Percentiles rank a stretch among this genome's conserved stretches.
Evolutionary conservation across 1,140 invertebrate genomes (phyloP).

Genomic region (Hypothenemus hampei): DNA sequence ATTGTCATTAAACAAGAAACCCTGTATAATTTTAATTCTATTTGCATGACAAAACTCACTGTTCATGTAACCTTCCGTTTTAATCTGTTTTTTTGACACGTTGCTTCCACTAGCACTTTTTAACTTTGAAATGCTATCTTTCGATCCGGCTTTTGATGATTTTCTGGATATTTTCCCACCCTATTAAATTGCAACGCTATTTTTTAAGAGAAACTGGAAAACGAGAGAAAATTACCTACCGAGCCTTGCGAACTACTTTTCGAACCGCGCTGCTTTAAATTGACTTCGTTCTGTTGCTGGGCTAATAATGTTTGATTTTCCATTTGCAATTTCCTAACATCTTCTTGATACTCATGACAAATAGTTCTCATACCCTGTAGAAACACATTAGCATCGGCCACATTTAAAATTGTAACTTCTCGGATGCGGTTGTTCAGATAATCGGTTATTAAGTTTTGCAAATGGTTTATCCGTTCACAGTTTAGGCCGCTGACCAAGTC

Average conservation of each 20-base stretch:
- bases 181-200: background rate
- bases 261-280: constrained; percentile 6
- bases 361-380: constrained; percentile 32
- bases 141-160: constrained; percentile 10
- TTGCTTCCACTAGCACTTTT: constrained; percentile 1
- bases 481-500: constrained; percentile 31
- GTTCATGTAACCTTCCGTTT: background rate
- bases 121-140: constrained; percentile 13
- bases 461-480: constrained; percentile 26
- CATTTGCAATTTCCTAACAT: constrained; percentile 13
- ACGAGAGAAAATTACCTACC: no score
- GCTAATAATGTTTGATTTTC: constrained; percentile 16
- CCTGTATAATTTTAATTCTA: no score
- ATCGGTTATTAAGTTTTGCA: constrained; percentile 28
- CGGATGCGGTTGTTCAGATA: constrained; percentile 29
- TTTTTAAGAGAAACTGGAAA: constrained; percentile 5
- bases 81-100: constrained; percentile 1
- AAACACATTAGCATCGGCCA: constrained; percentile 28
- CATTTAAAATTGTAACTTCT: constrained; percentile 33
- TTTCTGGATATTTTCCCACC: constrained; percentile 12
- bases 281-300: constrained; percentile 6
- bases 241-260: constrained; percentile 4
- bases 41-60: background rate
- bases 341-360: constrained; percentile 24
- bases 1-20: no score